Evolutionary conservation across 2,113 vertebrate genomes (phyloP).

Genomic region (Rhinoptilus africanus): DNA sequence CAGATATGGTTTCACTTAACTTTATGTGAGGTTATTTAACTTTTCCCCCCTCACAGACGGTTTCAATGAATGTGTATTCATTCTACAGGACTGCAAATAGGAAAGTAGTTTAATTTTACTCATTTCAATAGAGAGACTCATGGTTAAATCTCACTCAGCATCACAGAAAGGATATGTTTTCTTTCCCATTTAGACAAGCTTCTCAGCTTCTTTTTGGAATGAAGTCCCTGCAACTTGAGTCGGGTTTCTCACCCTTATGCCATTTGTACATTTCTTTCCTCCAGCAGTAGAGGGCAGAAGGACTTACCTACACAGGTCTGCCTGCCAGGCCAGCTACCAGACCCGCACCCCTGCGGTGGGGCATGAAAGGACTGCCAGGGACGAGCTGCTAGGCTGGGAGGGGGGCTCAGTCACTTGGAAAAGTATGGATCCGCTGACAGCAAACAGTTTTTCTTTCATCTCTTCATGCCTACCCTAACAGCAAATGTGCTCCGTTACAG

Average conservation of each 20-base stretch:
- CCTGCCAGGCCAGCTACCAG: neutral
- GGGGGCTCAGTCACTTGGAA: neutral
- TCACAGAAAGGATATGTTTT: neutral
- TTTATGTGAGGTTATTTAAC: conserved; percentile 9
- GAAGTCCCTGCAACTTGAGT: neutral
- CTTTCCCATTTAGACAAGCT: neutral
- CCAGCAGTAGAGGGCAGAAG: neutral
- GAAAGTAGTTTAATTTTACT: conserved; percentile 8
- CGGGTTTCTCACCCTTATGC: neutral
- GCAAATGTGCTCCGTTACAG: neutral
- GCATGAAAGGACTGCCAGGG: neutral
- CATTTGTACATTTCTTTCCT: neutral
- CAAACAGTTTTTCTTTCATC: neutral
- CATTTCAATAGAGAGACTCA: neutral
- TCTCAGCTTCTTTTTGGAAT: neutral
- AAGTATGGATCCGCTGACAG: neutral
- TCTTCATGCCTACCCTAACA: neutral
- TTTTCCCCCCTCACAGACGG: neutral
- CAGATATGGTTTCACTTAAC: neutral
- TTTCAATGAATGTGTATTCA: neutral
- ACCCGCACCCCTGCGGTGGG: fast-evolving
- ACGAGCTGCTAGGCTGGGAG: neutral
- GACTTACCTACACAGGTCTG: neutral
- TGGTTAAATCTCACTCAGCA: neutral
- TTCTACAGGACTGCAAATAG: neutral